Evolutionary conservation across 1,140 invertebrate species (phyloP).

Genomic region (Chironomus striatipennis): DNA sequence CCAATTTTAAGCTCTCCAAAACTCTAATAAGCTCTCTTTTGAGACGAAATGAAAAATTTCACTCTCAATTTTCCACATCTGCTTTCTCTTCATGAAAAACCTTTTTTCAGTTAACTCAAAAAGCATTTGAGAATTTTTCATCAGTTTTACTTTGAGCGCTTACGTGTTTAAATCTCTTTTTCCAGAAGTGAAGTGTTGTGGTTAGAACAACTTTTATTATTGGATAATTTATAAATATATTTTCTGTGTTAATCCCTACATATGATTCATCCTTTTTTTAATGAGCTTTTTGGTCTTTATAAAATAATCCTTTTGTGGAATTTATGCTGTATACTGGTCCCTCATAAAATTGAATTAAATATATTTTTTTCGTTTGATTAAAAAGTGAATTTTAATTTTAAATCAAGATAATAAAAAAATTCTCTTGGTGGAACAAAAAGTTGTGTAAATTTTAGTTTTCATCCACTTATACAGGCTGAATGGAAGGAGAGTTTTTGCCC

Average conservation of each 20-base stretch:
- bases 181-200: neutral
- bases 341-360: too few relatives aligned
- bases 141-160: slow-evolving; percentile 9
- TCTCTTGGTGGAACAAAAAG: neutral
- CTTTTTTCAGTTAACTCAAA: neutral
- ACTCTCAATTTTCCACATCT: neutral
- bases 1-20: neutral
- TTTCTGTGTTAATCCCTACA: neutral
- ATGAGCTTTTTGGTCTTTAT: too few relatives aligned
- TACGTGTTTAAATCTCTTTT: neutral
- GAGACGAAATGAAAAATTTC: neutral
- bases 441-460: neutral
- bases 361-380: too few relatives aligned
- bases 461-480: too few relatives aligned
- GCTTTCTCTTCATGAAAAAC: too few relatives aligned
- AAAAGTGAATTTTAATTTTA: neutral
- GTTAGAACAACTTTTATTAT: slow-evolving; percentile 12
- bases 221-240: neutral
- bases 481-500: too few relatives aligned
- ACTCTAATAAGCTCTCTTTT: neutral
- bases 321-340: too few relatives aligned
- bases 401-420: neutral
- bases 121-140: neutral
- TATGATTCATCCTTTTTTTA: neutral
- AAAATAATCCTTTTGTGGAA: neutral